Evolutionary conservation across 1,140 invertebrate genomes (phyloP), one percentile per base, ranked within the genome.

Genomic region (Pseudomyrmex sp.): DNA sequence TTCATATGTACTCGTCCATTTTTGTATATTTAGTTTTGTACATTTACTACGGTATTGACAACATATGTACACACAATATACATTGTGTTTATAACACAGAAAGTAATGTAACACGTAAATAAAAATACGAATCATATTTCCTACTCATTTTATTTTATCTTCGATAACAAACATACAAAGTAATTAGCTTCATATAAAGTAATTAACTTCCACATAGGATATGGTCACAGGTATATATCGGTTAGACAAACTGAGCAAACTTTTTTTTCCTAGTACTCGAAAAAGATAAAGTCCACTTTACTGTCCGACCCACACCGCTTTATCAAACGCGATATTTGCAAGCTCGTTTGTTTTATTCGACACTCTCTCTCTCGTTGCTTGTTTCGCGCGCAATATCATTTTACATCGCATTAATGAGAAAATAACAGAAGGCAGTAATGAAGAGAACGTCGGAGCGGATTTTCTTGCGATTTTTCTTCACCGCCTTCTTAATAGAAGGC

Each of bases 381-480:
- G 20, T 80, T 59, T 35, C 35, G 35, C 35, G 54, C 75, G 13
- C 52, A 70, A 66, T 79, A 54, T 59, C 44, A 65, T 69, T 69
- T 69, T 69, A 69, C 76, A 70, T 72, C 56, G 44, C 35, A 70
- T 80, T 80, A 80, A 80, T n/a, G 66, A 8, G 66, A 80, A 59
- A 72, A 80, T 72, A 80, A 80, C 66, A 80, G 56, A 68, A 44
- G 44, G 9, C 44, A 50, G 44, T 72, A 80, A 80, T 59, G 66
- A 80, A 72, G 76, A 72, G 76, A 72, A 59, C 8, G 44, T 13
- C n/a, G 66, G 76, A 66, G 66, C 66, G 48, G 66, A 72, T 80
- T 79, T 79, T 79, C 65, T 72, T 59, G 76, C 76, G 76, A 80
- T 50, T 79, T 79, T 79, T 79, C 63, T 44, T 13, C 35, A 7